Conservation (phyloP, 2,113 vertebrate species). For the Oxygymnocypris stewartii region DNA sequence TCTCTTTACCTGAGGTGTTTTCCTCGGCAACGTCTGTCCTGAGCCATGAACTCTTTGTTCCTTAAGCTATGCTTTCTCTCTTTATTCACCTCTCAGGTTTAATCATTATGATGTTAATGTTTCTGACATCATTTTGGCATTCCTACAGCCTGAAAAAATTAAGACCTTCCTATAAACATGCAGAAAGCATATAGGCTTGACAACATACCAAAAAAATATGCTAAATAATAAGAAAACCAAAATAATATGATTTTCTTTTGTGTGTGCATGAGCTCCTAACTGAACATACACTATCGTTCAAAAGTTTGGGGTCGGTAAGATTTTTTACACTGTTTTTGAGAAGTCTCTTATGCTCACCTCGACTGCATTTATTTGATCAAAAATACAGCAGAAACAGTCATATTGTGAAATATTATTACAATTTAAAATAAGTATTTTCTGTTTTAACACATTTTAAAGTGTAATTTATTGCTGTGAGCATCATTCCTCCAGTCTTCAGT, state of each 20-base stretch:
- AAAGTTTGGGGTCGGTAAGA: neutral
- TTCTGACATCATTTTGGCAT: neutral
- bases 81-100: neutral
- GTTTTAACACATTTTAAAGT: neutral
- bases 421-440: neutral
- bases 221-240: neutral
- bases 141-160: neutral
- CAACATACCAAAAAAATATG: neutral
- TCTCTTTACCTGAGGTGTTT: neutral
- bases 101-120: neutral
- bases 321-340: neutral
- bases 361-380: neutral
- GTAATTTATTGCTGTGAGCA: neutral
- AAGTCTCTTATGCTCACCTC: neutral
- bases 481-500: neutral
- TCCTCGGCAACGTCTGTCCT: neutral
- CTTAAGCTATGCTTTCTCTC: neutral
- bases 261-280: neutral
- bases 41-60: neutral
- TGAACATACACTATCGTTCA: neutral
- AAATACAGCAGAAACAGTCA: neutral
- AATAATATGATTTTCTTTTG: neutral
- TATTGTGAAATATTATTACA: neutral
- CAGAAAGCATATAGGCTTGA: neutral
- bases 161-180: neutral